Evolutionary conservation across 2,888 invertebrate species (phyloP), one percentile per base, ranked within the genome.

Genomic region (Nineta flava): DNA sequence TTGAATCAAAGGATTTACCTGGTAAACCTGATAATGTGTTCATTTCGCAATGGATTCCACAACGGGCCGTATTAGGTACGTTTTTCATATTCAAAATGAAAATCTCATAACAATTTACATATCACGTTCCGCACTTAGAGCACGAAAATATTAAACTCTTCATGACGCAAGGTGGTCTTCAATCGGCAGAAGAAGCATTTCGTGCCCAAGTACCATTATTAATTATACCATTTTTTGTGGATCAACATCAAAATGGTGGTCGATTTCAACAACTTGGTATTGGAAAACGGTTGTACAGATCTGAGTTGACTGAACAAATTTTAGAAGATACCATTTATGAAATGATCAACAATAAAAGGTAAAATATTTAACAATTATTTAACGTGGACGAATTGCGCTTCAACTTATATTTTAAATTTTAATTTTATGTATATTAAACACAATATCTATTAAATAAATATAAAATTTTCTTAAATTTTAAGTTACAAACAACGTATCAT

Each of bases 111-210:
- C 5, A 19, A 19, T 19, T n/a, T n/a, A n/a, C 19, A 19, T 2
- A 19, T 19, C 19, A 19, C 19, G 3, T 26, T 26, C 26, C 7
- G 19, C 5, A 2, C 7, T 7, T 26, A 59, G 59, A 52, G 21
- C 70, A 72, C 54, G 63, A 64, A n/a, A 71, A 72, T 47, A 53
- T 72, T 0, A 71, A 69, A 52, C 48, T 69, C 1, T 72, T 73
- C 47, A 65, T 71, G 38, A 68, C 67, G 0, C 71, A 71, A 62
- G 69, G 68, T 43, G 71, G 71, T 2, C 53, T 68, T 2, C 69
- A 70, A 48, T 70, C 70, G 0, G 61, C 66, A 1, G 67, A 69
- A 16, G 71, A 71, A 53, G 64, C 70, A 2, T 61, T 70, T 12
- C 59, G 58, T 19, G 64, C 65, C 3, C 63, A 62, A 38, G 65